Base-by-base conservation (phyloP, 2,113 vertebrate genomes). In the Camarhynchus parvulus region DNA sequence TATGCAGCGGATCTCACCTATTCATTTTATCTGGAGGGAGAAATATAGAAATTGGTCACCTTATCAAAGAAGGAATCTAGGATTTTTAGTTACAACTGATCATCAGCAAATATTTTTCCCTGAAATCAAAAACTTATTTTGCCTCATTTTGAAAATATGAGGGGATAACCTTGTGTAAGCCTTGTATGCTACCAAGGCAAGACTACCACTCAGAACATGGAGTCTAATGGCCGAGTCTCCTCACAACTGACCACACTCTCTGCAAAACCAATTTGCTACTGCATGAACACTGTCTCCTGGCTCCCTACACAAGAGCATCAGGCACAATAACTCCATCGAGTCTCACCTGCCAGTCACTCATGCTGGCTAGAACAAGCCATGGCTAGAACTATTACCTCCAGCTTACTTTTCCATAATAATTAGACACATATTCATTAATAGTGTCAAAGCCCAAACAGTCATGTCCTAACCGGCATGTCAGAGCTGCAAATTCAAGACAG, bases 271-370 rank as follows among this genome's bases (percentile, higher is more conserved):
- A 55, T 47, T 49, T 68, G 30, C 13, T 59, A 11, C 30, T 23
- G 19, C 9, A 9, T 11, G 18, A 31, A 9, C 47, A 55, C 23
- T 63, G 31, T 41, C 55, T 79, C 41, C 59, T 56, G 37, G 33
- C 15, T 73, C 64, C 61, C 56, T 31, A 8, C 28, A 22, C 9
- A 41, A 46, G 21, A 37, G 50, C 46, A 83, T 77, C 59, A 69
- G 1, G 31, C 22, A 58, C 24, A 59, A 0, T 13, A 76, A n/a
- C 13, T 59, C 3, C 1, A 30, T 8, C 13, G 33, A 79, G 62
- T 75, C 70, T 37, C 70, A 70, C 13, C 46, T 81, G 14, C 24
- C 87, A 64, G 46, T 53, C 64, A 83, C 21, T 59, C 17, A 24
- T 9, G 28, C 37, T 44, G 74, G 21, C 61, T 41, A 66, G 35